Evolutionary conservation across 2,888 invertebrate species (phyloP).

Genomic region (Tipula confusa): DNA sequence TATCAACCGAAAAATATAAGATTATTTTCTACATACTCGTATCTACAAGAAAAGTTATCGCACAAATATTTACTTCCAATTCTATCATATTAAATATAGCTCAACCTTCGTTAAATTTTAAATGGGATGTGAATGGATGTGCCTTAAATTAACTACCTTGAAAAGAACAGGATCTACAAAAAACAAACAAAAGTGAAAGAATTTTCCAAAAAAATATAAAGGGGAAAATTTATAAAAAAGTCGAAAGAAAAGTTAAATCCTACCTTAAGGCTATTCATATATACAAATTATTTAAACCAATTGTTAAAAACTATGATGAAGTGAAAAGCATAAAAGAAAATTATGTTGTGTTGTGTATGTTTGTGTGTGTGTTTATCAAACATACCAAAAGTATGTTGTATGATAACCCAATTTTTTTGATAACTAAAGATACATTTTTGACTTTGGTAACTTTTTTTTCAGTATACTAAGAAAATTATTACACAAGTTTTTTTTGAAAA

Average conservation of each 20-base stretch:
- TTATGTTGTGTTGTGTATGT: background rate
- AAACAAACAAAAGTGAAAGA: background rate
- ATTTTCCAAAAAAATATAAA: background rate
- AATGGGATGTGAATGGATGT: background rate
- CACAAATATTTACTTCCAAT: background rate
- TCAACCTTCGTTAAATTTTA: background rate
- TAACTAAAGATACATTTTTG: background rate
- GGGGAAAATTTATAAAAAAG: background rate
- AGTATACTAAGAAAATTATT: background rate
- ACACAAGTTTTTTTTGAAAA: background rate
- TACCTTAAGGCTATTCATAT: background rate
- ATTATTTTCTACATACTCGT: background rate
- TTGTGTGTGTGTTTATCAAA: background rate
- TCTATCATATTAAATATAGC: background rate
- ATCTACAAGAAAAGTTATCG: background rate
- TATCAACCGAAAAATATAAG: background rate
- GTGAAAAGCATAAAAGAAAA: constrained; percentile 21
- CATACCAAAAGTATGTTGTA: background rate
- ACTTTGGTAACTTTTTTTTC: background rate
- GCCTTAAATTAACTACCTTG: background rate
- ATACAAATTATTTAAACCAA: background rate
- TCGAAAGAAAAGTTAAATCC: background rate
- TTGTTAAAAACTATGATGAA: constrained; percentile 12
- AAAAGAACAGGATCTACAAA: background rate
- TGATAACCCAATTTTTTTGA: background rate